Base-by-base conservation (phyloP, 2,888 invertebrate species). In the Calephelis perditalis region DNA sequence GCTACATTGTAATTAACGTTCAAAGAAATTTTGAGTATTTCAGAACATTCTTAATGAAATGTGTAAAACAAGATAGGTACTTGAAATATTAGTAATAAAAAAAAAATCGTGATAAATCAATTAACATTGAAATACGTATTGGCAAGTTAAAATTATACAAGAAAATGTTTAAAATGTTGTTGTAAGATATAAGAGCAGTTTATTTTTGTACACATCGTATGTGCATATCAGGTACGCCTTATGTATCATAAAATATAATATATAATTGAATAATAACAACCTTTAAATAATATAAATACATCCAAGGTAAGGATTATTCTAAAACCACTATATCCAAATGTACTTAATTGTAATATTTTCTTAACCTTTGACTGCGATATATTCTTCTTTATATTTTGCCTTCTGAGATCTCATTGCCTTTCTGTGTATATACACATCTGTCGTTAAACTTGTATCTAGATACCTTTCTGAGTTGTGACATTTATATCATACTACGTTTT, bases 161-260 rank as follows among this genome's bases (percentile, higher is more conserved):
- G 56, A 61, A 63, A 67, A 63, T 58, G 58, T 66, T 59, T 68
- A 66, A 64, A 72, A 68, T 64, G 62, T 77, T 86, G 86, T 88
- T 87, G 75, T 73, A 61, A 71, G 81, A 72, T 79, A 82, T 73
- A 73, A 86, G 76, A 88, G 79, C 74, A 70, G 78, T 86, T 86
- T 90, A 90, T 90, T 90, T 90, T 90, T 90, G 79, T 89, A 89
- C 79, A 82, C 81, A 71, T 72, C 72, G 76, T 76, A 83, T 82
- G 79, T 83, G 81, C 90, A 90, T 90, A 89, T 90, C 90, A 88
- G 71, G 77, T 67, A 74, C 81, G 90, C 88, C 87, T 89, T 90
- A 85, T 71, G 70, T 76, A 74, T 73, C 68, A 70, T 66, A 70
- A 67, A 71, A 63, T 69, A 70, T 67, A 71, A 63, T 69, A 70